phyloP scores from a whole-genome alignment of 2,797 vertebrate species.

The Salmo trutta region DNA sequence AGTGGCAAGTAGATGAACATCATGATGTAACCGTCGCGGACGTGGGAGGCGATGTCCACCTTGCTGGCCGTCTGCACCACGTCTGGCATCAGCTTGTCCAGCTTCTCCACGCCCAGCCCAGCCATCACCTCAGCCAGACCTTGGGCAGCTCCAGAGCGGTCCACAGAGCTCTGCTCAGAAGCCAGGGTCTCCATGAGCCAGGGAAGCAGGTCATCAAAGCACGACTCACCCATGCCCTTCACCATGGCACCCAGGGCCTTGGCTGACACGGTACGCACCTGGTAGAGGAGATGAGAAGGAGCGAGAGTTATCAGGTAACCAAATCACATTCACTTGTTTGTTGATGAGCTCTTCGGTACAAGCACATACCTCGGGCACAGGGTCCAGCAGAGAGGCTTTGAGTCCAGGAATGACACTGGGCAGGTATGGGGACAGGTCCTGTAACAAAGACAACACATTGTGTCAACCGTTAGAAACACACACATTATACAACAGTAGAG shows the following conservation, averaged over 20 bases:
- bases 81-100: slow-evolving; percentile 98
- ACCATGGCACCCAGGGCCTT: slow-evolving; percentile 99
- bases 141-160: slow-evolving; percentile 96
- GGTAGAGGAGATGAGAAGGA: slow-evolving; percentile 5
- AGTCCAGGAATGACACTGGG: slow-evolving; percentile 96
- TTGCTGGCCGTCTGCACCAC: slow-evolving; percentile 97
- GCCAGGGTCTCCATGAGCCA: slow-evolving; percentile 99
- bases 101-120: slow-evolving; percentile 94
- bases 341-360: background rate
- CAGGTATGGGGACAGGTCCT: slow-evolving; percentile 97
- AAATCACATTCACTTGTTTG: background rate
- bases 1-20: slow-evolving; percentile 99
- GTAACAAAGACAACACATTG: slow-evolving; percentile 30
- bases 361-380: slow-evolving; percentile 90
- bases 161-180: slow-evolving; percentile 97
- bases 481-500: background rate
- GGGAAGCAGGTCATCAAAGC: slow-evolving; percentile 94
- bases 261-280: slow-evolving; percentile 97
- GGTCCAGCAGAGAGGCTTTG: slow-evolving; percentile 93
- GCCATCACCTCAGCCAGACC: slow-evolving; percentile 98
- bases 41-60: slow-evolving; percentile 95
- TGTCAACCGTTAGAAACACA: slow-evolving; percentile 21
- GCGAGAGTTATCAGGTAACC: background rate
- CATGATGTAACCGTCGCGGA: slow-evolving; percentile 98
- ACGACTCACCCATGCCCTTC: slow-evolving; percentile 97